phyloP scores from a whole-genome alignment of 2,888 invertebrate species.

The Sericinus montela region DNA sequence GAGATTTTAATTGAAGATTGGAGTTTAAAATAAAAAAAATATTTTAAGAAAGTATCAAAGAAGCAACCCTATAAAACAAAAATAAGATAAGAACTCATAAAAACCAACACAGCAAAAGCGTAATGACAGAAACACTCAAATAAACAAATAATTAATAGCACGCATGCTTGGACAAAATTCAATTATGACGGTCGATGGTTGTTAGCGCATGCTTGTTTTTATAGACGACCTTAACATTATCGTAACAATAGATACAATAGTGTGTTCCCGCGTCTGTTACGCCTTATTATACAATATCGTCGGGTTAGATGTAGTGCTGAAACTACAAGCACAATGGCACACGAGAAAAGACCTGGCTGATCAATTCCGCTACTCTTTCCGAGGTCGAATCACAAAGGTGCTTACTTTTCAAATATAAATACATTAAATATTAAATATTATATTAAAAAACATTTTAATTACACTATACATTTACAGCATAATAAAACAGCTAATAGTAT shows the following conservation, averaged over 20 bases:
- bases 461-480: too few relatives aligned
- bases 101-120: background rate
- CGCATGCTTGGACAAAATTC: conserved; percentile 12
- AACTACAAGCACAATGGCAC: conserved; percentile 39
- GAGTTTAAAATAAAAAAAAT: too few relatives aligned
- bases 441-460: too few relatives aligned
- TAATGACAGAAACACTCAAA: conserved; percentile 4
- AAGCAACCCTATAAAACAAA: background rate
- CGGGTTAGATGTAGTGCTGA: conserved; percentile 33
- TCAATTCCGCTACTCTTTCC: conserved; percentile 17
- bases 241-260: conserved; percentile 66
- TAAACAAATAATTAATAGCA: conserved; percentile 13
- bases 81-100: background rate
- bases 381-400: too few relatives aligned
- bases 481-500: too few relatives aligned
- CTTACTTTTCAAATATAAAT: too few relatives aligned
- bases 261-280: conserved; percentile 70
- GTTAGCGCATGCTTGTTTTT: conserved; percentile 34
- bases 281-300: conserved; percentile 65
- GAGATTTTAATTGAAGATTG: too few relatives aligned
- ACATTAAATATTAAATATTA: too few relatives aligned
- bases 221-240: conserved; percentile 67
- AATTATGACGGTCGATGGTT: conserved; percentile 14
- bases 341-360: conserved; percentile 43
- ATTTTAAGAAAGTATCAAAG: too few relatives aligned